Percentiles rank a stretch among this genome's conserved stretches.
These are phyloP conservation scores for Batillaria attramentaria DNA, from an alignment of 1,140 invertebrate genomes.

Conservation along the genomic window DNA sequence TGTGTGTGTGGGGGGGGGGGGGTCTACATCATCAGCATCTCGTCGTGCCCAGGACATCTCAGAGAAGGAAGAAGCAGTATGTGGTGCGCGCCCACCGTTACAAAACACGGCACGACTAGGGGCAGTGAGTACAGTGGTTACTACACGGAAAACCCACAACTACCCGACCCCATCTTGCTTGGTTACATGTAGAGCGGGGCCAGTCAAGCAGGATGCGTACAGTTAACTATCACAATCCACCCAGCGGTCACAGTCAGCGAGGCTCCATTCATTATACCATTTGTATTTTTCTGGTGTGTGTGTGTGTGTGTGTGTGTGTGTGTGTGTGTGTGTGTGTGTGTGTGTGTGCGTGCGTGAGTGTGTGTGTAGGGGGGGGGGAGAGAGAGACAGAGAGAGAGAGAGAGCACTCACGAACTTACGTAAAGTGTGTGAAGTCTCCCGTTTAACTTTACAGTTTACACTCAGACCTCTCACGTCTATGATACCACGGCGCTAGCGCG, in stretches of 20 bases:
- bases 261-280: too few species aligned
- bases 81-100: too few species aligned
- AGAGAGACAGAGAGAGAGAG: not conserved
- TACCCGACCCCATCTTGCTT: too few species aligned
- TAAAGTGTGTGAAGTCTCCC: not conserved
- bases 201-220: not conserved
- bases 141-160: too few species aligned
- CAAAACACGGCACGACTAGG: too few species aligned
- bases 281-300: too few species aligned
- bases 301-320: not conserved
- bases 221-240: not conserved
- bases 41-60: too few species aligned
- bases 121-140: too few species aligned
- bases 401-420: not conserved
- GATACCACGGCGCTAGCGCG: not conserved
- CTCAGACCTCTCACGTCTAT: not conserved
- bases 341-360: not conserved
- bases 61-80: too few species aligned
- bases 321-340: not conserved
- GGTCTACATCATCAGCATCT: too few species aligned
- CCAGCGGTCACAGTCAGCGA: not conserved
- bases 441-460: not conserved
- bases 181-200: not conserved
- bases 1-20: too few species aligned
- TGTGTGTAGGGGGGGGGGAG: not conserved